Evolutionary conservation across 2,888 invertebrate genomes (phyloP).

Genomic region (Cephonodes hylas): DNA sequence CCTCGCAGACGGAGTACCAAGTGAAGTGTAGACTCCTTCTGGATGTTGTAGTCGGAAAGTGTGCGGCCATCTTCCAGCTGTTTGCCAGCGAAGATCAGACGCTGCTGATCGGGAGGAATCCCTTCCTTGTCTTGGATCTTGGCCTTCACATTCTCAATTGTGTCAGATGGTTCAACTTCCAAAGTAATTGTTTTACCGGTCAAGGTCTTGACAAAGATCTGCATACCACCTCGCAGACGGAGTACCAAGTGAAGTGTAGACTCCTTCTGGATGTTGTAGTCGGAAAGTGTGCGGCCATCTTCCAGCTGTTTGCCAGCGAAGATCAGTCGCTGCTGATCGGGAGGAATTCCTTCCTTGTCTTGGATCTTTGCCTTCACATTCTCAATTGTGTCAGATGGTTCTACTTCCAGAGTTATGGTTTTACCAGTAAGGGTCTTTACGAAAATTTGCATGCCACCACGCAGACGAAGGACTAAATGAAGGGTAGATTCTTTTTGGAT

Average conservation of each 20-base stretch:
- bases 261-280: slow-evolving; percentile 62
- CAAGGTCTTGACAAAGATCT: slow-evolving; percentile 49
- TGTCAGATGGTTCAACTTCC: slow-evolving; percentile 47
- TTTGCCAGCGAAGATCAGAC: slow-evolving; percentile 50
- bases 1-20: slow-evolving; percentile 46
- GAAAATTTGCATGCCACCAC: slow-evolving; percentile 64
- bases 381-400: slow-evolving; percentile 57
- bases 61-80: slow-evolving; percentile 52
- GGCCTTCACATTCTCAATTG: slow-evolving; percentile 52
- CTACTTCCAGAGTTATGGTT: slow-evolving; percentile 57
- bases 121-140: slow-evolving; percentile 55
- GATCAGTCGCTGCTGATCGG: slow-evolving; percentile 59
- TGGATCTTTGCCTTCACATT: slow-evolving; percentile 64
- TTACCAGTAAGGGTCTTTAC: slow-evolving; percentile 60
- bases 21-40: slow-evolving; percentile 49
- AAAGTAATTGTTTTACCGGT: slow-evolving; percentile 52
- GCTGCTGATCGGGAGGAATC: slow-evolving; percentile 51
- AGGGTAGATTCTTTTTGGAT: slow-evolving; percentile 67
- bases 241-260: slow-evolving; percentile 55
- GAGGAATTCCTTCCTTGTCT: slow-evolving; percentile 63
- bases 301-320: slow-evolving; percentile 61
- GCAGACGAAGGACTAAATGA: slow-evolving; percentile 58
- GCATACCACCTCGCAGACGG: slow-evolving; percentile 59
- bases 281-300: slow-evolving; percentile 58
- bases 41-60: slow-evolving; percentile 49